Base-by-base conservation (phyloP, 2,888 invertebrate genomes). In the Xanthia icteritia region DNA sequence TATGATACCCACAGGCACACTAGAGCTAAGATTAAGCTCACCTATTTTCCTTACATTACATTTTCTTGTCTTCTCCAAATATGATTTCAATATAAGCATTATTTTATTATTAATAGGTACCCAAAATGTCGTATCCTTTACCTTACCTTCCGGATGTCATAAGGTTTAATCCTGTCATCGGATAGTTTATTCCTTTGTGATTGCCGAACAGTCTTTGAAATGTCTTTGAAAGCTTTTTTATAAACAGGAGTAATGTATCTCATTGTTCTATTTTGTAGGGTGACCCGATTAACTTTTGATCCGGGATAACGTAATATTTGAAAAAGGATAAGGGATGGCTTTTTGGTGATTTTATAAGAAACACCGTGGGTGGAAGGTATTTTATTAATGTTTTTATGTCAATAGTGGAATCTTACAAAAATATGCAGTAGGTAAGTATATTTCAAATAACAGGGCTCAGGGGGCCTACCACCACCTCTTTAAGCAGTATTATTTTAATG, bases 171-270 rank as follows among this genome's bases (percentile, higher is more conserved):
- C 77, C 31, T 54, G 58, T 77, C 73, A 82, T 74, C 54, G 65
- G 60, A 79, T 67, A 71, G 27, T 76, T 78, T 77, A 72, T 85
- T 82, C 87, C 76, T 82, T 86, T 88, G 81, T 79, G 70, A 51
- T 73, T 77, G 66, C 54, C 76, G 70, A 88, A 83, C 66, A 71
- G 70, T 64, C 74, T 66, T n/a, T n/a, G n/a, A n/a, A n/a, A 77
- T 76, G 60, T 23, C 71, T 86, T 80, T 79, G 76, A 82, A 84
- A 82, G 80, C 81, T 83, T 83, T 82, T 72, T 73, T 78, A 80
- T 86, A 86, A 88, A 81, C 77, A 81, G 64, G 76, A 72, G 85
- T 88, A 86, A 88, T 87, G 87, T 87, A 83, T 86, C 77, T 77
- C 77, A 78, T 83, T 83, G 73, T 79, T 79, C 66, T 79, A 82